These are phyloP conservation scores for Phalacrocorax carbo DNA, from an alignment of 2,113 vertebrate species.

Conservation along the genomic window DNA sequence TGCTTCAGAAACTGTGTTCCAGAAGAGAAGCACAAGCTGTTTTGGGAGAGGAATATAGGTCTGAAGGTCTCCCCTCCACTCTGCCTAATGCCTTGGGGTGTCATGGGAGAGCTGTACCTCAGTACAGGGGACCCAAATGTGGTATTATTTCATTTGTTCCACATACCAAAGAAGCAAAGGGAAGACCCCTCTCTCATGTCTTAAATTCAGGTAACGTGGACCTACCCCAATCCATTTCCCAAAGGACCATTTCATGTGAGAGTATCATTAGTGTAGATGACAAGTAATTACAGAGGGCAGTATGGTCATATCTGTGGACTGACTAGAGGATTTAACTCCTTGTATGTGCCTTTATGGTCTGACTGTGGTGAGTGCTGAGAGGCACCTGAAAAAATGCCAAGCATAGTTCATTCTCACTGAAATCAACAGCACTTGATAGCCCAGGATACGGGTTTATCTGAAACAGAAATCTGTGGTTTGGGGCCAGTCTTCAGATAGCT, in stretches of 20 bases:
- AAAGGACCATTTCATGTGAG: neutral
- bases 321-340: neutral
- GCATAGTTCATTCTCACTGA: neutral
- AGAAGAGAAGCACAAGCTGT: neutral
- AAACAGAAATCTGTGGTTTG: neutral
- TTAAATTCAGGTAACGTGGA: neutral
- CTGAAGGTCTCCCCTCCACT: neutral
- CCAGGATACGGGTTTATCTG: neutral
- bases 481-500: neutral
- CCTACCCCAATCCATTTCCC: neutral
- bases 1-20: neutral
- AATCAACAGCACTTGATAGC: neutral
- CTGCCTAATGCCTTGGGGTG: neutral
- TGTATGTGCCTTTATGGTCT: fast-evolving
- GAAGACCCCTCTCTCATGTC: neutral
- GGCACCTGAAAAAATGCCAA: neutral
- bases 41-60: neutral
- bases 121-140: neutral
- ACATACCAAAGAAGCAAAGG: neutral
- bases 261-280: fast-evolving
- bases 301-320: neutral
- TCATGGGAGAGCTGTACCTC: neutral
- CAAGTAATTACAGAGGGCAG: neutral
- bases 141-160: neutral
- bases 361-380: neutral